Percentiles rank a stretch among this genome's conserved stretches.
Conservation (phyloP, 2,113 vertebrate genomes). For the human region DNA sequence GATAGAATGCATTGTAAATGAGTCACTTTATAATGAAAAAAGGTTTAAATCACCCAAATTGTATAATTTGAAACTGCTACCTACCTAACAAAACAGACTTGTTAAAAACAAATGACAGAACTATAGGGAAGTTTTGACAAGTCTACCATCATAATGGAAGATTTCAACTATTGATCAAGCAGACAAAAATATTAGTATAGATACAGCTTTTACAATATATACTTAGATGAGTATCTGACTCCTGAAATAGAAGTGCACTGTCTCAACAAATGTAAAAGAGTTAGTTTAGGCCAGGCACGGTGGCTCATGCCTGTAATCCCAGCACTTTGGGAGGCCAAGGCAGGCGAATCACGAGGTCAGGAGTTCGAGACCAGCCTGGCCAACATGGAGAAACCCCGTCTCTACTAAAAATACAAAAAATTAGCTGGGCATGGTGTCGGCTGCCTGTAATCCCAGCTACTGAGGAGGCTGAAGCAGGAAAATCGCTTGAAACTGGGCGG, state of each 20-base stretch:
- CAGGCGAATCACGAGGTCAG: too few relatives aligned
- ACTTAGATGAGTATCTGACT: neutral
- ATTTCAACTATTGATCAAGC: neutral
- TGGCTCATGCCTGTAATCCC: too few relatives aligned
- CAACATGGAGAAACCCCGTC: too few relatives aligned
- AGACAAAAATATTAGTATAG: neutral
- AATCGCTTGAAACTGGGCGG: too few relatives aligned
- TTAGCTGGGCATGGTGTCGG: too few relatives aligned
- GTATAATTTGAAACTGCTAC: neutral
- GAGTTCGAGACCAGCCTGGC: too few relatives aligned
- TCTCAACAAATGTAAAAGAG: neutral
- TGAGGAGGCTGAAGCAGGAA: too few relatives aligned
- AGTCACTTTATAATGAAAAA: neutral
- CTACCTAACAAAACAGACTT: neutral
- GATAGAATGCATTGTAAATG: neutral
- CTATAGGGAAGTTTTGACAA: neutral
- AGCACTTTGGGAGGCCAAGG: too few relatives aligned
- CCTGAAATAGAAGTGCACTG: neutral
- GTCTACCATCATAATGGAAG: neutral
- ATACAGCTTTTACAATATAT: neutral
- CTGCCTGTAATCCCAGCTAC: too few relatives aligned
- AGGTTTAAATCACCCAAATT: neutral
- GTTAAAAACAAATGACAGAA: neutral
- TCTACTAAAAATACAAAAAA: too few relatives aligned
- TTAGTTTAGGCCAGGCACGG: too few relatives aligned